Conservation (phyloP, 2,113 vertebrate species). For the Tenebrosternarchus preto region DNA sequence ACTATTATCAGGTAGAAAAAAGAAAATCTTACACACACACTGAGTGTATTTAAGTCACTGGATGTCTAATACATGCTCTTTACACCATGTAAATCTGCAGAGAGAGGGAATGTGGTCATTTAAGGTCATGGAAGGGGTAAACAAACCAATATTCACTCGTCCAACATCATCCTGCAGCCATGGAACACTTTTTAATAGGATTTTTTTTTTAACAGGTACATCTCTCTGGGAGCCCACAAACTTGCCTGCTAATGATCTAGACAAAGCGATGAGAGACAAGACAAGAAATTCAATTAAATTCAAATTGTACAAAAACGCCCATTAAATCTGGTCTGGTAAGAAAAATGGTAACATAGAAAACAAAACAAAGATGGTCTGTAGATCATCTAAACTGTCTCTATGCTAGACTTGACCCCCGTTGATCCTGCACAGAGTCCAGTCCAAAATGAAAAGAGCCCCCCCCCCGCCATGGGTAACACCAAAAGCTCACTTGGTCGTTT, state of each 20-base stretch:
- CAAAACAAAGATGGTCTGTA: slow-evolving; percentile 48
- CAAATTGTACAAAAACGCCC: slow-evolving; percentile 54
- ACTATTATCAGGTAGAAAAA: slow-evolving; percentile 18
- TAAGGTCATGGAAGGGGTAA: slow-evolving; percentile 20
- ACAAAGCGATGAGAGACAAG: slow-evolving; percentile 33
- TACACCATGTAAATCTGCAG: slow-evolving; percentile 49
- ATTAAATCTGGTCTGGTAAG: slow-evolving; percentile 52
- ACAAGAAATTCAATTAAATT: slow-evolving; percentile 47
- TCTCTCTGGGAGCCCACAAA: slow-evolving; percentile 22
- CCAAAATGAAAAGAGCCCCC: slow-evolving; percentile 55
- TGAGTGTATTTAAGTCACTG: slow-evolving; percentile 48
- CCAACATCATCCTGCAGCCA: slow-evolving; percentile 21
- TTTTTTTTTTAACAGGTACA: slow-evolving; percentile 40
- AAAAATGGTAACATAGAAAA: slow-evolving; percentile 46
- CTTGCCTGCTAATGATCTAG: slow-evolving; percentile 11
- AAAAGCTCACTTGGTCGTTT: slow-evolving; percentile 58
- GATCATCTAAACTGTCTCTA: slow-evolving; percentile 28
- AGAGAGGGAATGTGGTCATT: slow-evolving; percentile 46
- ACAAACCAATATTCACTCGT: slow-evolving; percentile 30
- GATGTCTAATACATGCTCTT: slow-evolving; percentile 50
- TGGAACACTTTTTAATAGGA: slow-evolving; percentile 40
- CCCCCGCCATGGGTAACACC: slow-evolving; percentile 60
- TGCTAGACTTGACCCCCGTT: slow-evolving; percentile 28
- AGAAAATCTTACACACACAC: slow-evolving; percentile 30
- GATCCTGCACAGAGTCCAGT: slow-evolving; percentile 38